Percentiles rank a stretch among this genome's conserved stretches.
These are phyloP conservation scores for Drosophila pegasa DNA, from an alignment of 2,888 invertebrate species.

Conservation along the genomic window DNA sequence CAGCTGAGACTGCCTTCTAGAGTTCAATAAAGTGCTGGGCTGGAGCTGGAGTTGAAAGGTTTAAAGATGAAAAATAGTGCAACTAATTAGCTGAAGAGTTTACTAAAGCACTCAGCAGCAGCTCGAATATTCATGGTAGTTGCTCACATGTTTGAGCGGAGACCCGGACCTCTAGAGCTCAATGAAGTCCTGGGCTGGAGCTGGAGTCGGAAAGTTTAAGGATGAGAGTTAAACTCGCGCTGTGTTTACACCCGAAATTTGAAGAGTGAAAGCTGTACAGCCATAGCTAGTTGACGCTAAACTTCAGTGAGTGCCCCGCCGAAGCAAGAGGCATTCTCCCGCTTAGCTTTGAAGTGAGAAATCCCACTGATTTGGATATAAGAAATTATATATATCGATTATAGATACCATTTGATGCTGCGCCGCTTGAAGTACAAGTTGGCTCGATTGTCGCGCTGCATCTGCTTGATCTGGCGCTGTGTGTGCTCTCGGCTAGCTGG, in stretches of 20 bases:
- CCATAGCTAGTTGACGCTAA: not conserved
- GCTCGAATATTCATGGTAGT: no score
- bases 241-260: not conserved
- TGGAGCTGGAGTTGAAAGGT: not conserved
- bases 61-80: no score
- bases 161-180: no score
- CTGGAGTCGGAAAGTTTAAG: not conserved
- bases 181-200: not conserved
- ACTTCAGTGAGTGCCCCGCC: not conserved
- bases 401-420: constrained; percentile 57
- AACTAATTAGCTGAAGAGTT: no score
- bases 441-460: constrained; percentile 23
- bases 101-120: no score
- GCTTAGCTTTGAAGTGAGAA: not conserved
- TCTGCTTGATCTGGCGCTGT: constrained; percentile 29
- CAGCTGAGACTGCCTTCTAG: no score
- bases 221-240: no score
- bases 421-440: constrained; percentile 56
- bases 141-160: no score
- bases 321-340: not conserved
- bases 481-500: constrained; percentile 29
- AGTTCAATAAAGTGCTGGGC: not conserved
- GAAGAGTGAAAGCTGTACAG: not conserved
- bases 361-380: no score
- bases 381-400: not conserved